Conservation (phyloP, 2,113 vertebrate species). For the Sceloporus tristichus region DNA sequence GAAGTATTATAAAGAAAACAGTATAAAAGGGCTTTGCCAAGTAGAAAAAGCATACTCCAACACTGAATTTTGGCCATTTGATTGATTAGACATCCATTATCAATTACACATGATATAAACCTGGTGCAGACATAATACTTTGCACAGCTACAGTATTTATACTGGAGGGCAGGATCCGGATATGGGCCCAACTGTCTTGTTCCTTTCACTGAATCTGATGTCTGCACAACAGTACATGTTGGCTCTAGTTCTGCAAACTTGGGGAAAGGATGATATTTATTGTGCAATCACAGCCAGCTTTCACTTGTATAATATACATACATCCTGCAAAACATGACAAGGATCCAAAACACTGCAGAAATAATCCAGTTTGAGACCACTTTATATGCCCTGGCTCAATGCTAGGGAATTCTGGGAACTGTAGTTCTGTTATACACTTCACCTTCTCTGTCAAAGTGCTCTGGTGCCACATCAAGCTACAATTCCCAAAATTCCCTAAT, state of each 20-base stretch:
- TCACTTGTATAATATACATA: not conserved
- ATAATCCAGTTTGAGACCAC: too few species aligned
- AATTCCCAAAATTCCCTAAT: too few species aligned
- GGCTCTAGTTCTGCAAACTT: too few species aligned
- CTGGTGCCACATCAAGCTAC: too few species aligned
- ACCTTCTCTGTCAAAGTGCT: too few species aligned
- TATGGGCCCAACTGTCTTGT: not conserved
- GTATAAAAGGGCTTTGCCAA: slow-evolving; percentile 42
- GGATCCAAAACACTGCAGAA: too few species aligned
- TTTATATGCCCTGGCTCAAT: too few species aligned
- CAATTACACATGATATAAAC: not conserved
- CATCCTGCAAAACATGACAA: too few species aligned
- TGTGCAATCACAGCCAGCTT: not conserved
- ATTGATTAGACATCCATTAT: not conserved
- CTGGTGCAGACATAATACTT: not conserved
- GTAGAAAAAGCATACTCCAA: slow-evolving; percentile 46
- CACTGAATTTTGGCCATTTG: not conserved
- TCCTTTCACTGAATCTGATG: not conserved
- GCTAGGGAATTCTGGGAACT: too few species aligned
- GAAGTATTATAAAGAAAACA: slow-evolving; percentile 15
- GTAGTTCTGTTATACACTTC: too few species aligned
- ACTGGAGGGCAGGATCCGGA: not conserved
- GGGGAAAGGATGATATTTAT: not conserved
- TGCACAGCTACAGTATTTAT: not conserved
- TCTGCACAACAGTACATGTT: not conserved